Evolutionary conservation across 1,140 invertebrate species (phyloP).

Genomic region (Campoletis sonorensis): DNA sequence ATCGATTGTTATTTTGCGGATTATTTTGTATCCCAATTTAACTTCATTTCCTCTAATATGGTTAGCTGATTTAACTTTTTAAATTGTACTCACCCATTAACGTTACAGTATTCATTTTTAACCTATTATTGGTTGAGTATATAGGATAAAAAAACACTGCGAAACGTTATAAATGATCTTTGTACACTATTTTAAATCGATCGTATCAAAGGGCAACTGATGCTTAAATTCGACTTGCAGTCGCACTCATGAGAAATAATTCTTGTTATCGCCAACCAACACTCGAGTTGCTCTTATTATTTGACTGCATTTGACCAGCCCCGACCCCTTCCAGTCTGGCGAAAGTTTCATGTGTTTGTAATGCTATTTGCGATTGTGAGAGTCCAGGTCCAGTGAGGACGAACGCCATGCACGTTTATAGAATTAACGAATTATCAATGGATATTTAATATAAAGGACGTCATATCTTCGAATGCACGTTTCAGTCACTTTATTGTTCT

Average conservation of each 20-base stretch:
- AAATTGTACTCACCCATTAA: not conserved
- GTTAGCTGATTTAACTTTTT: not conserved
- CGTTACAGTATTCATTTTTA: conserved; percentile 2
- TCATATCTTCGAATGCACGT: too few species aligned
- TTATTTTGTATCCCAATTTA: too few species aligned
- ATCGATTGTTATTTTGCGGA: conserved; percentile 5
- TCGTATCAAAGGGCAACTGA: conserved; percentile 9
- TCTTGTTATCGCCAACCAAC: not conserved
- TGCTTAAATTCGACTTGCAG: not conserved
- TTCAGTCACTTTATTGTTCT: too few species aligned
- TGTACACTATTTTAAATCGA: not conserved
- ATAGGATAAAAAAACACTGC: not conserved
- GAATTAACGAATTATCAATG: too few species aligned
- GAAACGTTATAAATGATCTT: not conserved
- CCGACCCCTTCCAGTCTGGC: too few species aligned
- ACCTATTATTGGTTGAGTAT: not conserved
- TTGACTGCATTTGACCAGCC: too few species aligned
- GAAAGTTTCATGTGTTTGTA: too few species aligned
- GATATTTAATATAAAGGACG: too few species aligned
- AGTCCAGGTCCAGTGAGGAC: too few species aligned
- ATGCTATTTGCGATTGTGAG: too few species aligned
- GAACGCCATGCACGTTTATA: too few species aligned
- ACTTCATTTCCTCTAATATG: too few species aligned
- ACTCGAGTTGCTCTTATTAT: not conserved
- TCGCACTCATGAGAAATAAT: not conserved